Evolutionary conservation across 2,797 vertebrate genomes (phyloP).

Genomic region (Podargus strigoides): DNA sequence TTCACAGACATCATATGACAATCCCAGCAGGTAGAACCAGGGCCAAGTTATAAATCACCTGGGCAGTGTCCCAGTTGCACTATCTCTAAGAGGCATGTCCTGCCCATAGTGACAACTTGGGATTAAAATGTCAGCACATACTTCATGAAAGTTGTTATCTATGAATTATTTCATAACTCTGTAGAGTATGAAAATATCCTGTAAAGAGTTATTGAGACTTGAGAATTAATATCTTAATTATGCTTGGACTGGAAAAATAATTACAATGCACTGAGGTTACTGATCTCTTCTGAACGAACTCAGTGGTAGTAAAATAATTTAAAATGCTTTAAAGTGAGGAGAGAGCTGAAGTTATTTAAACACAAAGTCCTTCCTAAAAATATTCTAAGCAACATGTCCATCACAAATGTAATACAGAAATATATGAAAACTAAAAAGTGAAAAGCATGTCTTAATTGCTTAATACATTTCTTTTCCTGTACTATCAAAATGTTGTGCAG

Average conservation of each 20-base stretch:
- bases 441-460: neutral
- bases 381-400: neutral
- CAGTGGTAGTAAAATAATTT: neutral
- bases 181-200: neutral
- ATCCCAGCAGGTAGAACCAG: neutral
- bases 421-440: neutral
- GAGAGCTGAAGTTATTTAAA: neutral
- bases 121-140: conserved; percentile 31
- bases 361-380: neutral
- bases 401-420: neutral
- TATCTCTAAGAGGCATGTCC: neutral
- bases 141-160: conserved; percentile 14
- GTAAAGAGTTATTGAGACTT: neutral
- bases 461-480: neutral
- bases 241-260: neutral
- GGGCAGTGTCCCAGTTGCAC: neutral
- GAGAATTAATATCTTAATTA: conserved; percentile 7
- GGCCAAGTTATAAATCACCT: neutral
- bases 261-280: neutral
- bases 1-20: neutral
- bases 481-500: neutral
- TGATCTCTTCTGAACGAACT: neutral
- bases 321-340: neutral
- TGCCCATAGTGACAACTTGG: neutral
- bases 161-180: neutral